Evolutionary conservation across 2,797 vertebrate genomes (phyloP), one percentile per base, ranked within the genome.

Genomic region (Ctenopoma kingsleyae): DNA sequence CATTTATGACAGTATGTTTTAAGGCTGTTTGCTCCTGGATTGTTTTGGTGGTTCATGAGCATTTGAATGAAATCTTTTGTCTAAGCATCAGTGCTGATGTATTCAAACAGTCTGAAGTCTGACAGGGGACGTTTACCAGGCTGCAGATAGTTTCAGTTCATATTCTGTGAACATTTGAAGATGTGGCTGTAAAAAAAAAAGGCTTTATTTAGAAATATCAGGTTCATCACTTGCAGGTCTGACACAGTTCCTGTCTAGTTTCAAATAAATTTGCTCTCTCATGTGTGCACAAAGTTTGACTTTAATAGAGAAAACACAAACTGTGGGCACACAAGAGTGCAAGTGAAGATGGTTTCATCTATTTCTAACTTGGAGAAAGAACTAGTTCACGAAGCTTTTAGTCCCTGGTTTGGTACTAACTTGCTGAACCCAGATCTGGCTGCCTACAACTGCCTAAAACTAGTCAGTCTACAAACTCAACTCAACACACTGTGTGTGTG

Each of bases 391-490:
- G 3, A n/a, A 35, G 48, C 25, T 25, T 17, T 36, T 23, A n/a
- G 32, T 11, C 6, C 9, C 10, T 50, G 19, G 6, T 72, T 75
- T 59, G 46, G 41, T 50, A 25, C 10, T 30, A 49, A 57, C 74
- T 20, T 60, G 59, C 32, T 59, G 22, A 51, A 76, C 38, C 81
- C 60, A 77, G 86, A 83, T 78, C 54, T 0, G 16, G 43, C 55
- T 52, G 35, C 43, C 51, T 54, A 17, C 36, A 55, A 49, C 55
- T 52, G 35, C 43, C 51, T 54, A 17, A 30, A 55, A 46, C 79
- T 49, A 44, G 54, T 55, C 48, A 3, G 3, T 48, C 66, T 22
- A 67, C 66, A 48, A 44, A 15, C 58, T 35, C n/a, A n/a, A n/a
- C n/a, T n/a, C n/a, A n/a, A n/a, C n/a, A n/a, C n/a, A n/a, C n/a